A percentile compares a stretch with the other conserved stretches of the same genome.
Evolutionary conservation across 2,113 vertebrate genomes (phyloP).

Genomic region (Psilopogon haemacephalus): DNA sequence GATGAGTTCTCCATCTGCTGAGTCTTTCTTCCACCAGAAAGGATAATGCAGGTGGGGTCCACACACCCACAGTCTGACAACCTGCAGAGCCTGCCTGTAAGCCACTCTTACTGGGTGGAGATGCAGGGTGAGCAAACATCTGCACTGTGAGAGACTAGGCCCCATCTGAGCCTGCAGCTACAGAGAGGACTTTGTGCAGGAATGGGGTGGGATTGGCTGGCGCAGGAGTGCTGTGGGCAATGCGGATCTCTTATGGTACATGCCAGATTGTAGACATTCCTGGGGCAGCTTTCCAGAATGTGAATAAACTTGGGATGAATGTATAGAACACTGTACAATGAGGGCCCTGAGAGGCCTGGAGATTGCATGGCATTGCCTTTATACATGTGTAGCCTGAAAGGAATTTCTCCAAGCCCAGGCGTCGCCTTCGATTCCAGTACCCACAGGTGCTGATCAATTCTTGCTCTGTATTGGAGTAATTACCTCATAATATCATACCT

Average conservation of each 20-base stretch:
- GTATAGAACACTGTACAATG: neutral
- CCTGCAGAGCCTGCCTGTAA: neutral
- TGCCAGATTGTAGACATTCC: constrained; percentile 33
- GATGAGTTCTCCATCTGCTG: neutral
- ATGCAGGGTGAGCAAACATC: neutral
- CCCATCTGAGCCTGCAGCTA: neutral
- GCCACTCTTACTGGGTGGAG: neutral
- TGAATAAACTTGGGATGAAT: constrained; percentile 2
- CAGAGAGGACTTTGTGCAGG: constrained; percentile 11
- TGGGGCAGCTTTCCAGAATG: constrained; percentile 30
- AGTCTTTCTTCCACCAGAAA: neutral
- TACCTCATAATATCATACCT: neutral
- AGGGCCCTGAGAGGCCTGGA: neutral
- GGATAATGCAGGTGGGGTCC: neutral
- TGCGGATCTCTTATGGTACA: neutral
- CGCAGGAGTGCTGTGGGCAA: neutral
- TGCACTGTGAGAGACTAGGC: neutral
- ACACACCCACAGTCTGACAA: neutral
- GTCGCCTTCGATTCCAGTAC: neutral
- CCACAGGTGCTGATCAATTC: neutral
- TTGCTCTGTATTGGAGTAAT: neutral
- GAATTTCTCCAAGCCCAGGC: neutral
- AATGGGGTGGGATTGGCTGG: neutral
- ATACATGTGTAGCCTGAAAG: neutral
- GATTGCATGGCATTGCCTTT: neutral